Conservation (phyloP, 2,888 invertebrate genomes). For the Drosophila affinis region DNA sequence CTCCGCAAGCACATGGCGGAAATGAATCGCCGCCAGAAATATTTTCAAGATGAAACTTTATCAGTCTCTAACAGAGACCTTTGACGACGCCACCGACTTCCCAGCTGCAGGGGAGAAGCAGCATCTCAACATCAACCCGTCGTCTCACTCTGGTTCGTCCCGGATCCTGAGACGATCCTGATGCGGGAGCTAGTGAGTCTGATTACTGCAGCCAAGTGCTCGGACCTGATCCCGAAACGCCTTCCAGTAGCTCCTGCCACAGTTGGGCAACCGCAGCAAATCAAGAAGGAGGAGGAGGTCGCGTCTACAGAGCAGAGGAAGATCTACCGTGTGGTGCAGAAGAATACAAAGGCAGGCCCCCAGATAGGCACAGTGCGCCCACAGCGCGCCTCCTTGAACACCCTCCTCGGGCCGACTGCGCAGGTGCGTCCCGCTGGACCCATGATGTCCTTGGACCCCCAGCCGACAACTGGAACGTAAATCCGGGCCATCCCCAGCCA, state of each 20-base stretch:
- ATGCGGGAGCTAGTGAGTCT: conserved; percentile 75
- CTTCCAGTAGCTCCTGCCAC: not conserved
- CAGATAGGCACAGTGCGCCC: too few relatives aligned
- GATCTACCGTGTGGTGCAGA: conserved; percentile 35
- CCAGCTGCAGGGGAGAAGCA: conserved; percentile 57
- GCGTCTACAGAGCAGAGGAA: conserved; percentile 30
- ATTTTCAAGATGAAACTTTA: conserved; percentile 78
- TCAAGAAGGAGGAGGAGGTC: conserved; percentile 10
- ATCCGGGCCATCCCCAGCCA: not conserved
- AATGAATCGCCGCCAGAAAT: conserved; percentile 81
- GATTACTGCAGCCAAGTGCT: conserved; percentile 69
- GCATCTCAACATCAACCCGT: conserved; percentile 63
- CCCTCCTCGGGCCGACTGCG: too few relatives aligned
- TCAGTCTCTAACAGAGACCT: conserved; percentile 74
- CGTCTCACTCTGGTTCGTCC: conserved; percentile 51
- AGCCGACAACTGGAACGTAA: not conserved
- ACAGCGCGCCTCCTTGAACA: too few relatives aligned
- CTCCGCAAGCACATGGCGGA: conserved; percentile 70
- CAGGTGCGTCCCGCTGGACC: too few relatives aligned
- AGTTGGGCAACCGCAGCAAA: conserved; percentile 21
- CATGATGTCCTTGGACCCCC: too few relatives aligned
- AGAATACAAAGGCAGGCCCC: conserved; percentile 6
- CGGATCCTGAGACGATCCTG: conserved; percentile 64
- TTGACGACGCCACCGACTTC: conserved; percentile 75
- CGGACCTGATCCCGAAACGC: not conserved